Evolutionary conservation across 2,113 vertebrate genomes (phyloP).

Genomic region (Phyllopteryx taeniolatus): DNA sequence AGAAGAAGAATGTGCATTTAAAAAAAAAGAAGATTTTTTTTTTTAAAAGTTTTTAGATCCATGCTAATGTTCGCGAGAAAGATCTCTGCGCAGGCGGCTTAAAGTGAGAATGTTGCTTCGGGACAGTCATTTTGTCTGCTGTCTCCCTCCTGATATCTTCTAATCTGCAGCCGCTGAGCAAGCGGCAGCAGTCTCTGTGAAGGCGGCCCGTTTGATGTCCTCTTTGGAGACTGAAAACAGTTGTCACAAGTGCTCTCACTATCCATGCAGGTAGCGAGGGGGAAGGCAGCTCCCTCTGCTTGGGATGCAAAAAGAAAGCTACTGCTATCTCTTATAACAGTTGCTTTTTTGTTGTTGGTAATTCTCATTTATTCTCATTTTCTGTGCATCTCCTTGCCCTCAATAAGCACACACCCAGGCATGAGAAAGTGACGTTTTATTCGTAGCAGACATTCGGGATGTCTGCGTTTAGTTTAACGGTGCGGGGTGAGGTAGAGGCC

Average conservation of each 20-base stretch:
- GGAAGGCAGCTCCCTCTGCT: constrained; percentile 26
- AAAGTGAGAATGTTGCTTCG: constrained; percentile 27
- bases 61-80: constrained; percentile 7
- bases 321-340: constrained; percentile 20
- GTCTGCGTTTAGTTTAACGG: constrained; percentile 54
- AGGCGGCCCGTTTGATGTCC: constrained; percentile 61
- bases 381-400: neutral
- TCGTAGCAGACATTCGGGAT: constrained; percentile 60
- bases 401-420: neutral
- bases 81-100: constrained; percentile 17
- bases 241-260: constrained; percentile 31
- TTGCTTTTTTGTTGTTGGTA: neutral
- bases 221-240: constrained; percentile 44
- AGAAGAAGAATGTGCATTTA: constrained; percentile 22
- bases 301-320: constrained; percentile 24
- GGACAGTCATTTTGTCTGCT: constrained; percentile 35
- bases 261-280: constrained; percentile 25
- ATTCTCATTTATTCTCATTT: constrained; percentile 1
- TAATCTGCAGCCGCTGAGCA: constrained; percentile 55
- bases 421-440: constrained; percentile 39
- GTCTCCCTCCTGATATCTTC: constrained; percentile 38
- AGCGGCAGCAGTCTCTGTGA: constrained; percentile 47
- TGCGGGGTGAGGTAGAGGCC: constrained; percentile 31
- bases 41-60: constrained; percentile 19
- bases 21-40: constrained; percentile 7